These are phyloP conservation scores for Passer montanus DNA, from an alignment of 2,113 vertebrate species.

Conservation along the genomic window DNA sequence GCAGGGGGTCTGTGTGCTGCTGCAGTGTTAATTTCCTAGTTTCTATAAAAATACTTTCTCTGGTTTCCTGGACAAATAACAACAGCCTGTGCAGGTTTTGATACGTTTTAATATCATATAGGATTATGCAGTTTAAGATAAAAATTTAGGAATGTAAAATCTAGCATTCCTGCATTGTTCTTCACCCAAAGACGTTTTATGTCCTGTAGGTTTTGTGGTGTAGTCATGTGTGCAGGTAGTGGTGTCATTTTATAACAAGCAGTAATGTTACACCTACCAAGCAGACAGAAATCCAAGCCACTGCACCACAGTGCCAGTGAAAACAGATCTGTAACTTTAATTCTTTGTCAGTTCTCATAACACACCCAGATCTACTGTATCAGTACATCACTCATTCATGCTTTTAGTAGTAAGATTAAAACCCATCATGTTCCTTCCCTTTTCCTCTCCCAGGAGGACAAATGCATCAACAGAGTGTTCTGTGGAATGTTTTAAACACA, in stretches of 20 bases:
- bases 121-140: not conserved
- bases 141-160: not conserved
- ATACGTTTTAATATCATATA: not conserved
- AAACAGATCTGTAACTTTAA: not conserved
- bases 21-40: not conserved
- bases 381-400: accelerated
- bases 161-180: not conserved
- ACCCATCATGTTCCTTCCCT: not conserved
- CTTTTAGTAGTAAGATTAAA: not conserved
- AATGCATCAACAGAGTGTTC: not conserved
- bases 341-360: not conserved
- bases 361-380: not conserved
- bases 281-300: not conserved
- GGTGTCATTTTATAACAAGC: not conserved
- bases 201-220: not conserved
- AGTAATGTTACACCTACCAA: not conserved
- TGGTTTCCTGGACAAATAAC: not conserved
- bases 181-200: not conserved
- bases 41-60: not conserved
- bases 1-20: not conserved
- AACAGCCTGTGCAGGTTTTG: not conserved
- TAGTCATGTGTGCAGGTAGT: not conserved
- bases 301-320: not conserved
- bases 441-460: not conserved
- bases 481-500: not conserved